phyloP scores from a whole-genome alignment of 1,140 invertebrate species.

The Papilio glaucus region DNA sequence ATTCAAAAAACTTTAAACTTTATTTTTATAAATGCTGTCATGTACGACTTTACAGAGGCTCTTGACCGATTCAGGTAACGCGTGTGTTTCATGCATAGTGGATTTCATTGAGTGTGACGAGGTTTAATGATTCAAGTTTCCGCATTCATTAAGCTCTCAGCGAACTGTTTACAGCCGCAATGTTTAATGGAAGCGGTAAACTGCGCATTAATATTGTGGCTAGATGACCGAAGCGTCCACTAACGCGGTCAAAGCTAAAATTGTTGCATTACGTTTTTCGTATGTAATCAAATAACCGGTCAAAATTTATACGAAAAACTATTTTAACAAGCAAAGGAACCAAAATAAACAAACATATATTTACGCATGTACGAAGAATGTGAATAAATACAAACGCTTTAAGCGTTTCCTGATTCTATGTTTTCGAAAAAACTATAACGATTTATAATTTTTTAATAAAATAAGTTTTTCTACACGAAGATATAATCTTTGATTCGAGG shows the following conservation, averaged over 20 bases:
- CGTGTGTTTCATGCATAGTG: slow-evolving; percentile 37
- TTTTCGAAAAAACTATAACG: no score
- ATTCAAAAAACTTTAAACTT: not conserved
- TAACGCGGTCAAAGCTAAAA: slow-evolving; percentile 36
- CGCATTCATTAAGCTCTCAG: slow-evolving; percentile 68
- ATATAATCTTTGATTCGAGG: no score
- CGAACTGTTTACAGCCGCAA: slow-evolving; percentile 67
- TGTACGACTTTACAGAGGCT: not conserved
- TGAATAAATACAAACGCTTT: no score
- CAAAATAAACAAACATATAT: not conserved
- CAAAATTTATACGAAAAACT: slow-evolving; percentile 11
- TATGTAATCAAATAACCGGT: slow-evolving; percentile 30
- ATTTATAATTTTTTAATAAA: no score
- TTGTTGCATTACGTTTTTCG: slow-evolving; percentile 33
- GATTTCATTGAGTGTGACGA: slow-evolving; percentile 67
- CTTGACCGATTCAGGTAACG: slow-evolving; percentile 26
- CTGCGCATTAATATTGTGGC: slow-evolving; percentile 70
- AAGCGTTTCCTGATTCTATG: no score
- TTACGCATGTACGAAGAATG: no score
- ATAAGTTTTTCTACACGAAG: no score
- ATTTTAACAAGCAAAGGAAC: not conserved
- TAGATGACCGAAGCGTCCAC: slow-evolving; percentile 53
- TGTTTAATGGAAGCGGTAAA: slow-evolving; percentile 73
- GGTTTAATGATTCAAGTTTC: slow-evolving; percentile 74
- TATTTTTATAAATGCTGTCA: not conserved